Evolutionary conservation across 2,888 invertebrate genomes (phyloP).

Genomic region (Pycnomerus fuliginosus): DNA sequence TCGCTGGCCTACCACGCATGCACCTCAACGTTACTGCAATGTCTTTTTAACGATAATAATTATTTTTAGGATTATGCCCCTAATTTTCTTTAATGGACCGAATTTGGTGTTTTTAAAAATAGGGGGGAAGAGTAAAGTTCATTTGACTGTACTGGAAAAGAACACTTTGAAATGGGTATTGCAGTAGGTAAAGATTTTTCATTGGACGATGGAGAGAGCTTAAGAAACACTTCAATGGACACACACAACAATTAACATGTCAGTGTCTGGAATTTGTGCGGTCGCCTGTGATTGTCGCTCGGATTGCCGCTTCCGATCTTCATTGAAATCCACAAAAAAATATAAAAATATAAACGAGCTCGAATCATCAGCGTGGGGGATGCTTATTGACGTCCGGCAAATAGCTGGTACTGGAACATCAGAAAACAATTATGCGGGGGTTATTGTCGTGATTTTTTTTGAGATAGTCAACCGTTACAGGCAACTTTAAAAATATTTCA

Average conservation of each 20-base stretch:
- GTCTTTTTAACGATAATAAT: too few relatives aligned
- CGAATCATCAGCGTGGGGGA: conserved; percentile 43
- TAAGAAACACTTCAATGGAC: conserved; percentile 44
- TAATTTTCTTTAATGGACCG: too few relatives aligned
- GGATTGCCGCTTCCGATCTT: conserved; percentile 47
- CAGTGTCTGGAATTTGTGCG: conserved; percentile 40
- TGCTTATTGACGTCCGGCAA: conserved; percentile 53
- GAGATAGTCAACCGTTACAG: too few relatives aligned
- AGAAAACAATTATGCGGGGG: conserved; percentile 47
- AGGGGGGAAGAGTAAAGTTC: conserved; percentile 3
- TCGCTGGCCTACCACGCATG: too few relatives aligned
- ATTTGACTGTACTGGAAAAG: conserved; percentile 14
- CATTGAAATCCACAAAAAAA: conserved; percentile 38
- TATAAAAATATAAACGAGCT: conserved; percentile 37
- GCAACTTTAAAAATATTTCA: too few relatives aligned
- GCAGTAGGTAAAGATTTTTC: conserved; percentile 12
- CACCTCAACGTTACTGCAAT: too few relatives aligned
- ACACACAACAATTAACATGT: conserved; percentile 39
- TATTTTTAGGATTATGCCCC: too few relatives aligned
- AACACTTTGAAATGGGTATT: conserved; percentile 14
- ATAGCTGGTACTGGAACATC: conserved; percentile 54
- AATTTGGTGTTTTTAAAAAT: background rate
- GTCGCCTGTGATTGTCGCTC: conserved; percentile 49
- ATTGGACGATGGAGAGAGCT: conserved; percentile 33
- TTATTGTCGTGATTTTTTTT: too few relatives aligned